These are phyloP conservation scores for Sciurus vulgaris DNA, from an alignment of 2,797 vertebrate species.

Conservation along the genomic window DNA sequence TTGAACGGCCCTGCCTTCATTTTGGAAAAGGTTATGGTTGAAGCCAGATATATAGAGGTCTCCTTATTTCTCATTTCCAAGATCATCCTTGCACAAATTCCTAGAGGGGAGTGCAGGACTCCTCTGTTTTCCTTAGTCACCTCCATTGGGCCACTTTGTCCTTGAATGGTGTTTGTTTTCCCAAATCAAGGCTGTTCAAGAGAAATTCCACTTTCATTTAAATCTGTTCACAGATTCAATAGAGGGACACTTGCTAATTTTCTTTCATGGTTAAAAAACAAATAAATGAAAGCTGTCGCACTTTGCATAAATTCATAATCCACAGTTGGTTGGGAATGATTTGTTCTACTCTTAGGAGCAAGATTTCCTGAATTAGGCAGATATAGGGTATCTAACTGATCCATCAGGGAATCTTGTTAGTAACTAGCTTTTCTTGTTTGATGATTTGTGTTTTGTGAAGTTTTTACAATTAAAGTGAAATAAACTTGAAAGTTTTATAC, in stretches of 20 bases:
- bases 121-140: slow-evolving; percentile 76
- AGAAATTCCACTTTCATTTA: slow-evolving; percentile 68
- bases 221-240: slow-evolving; percentile 70
- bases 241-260: slow-evolving; percentile 55
- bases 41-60: not conserved
- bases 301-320: slow-evolving; percentile 73
- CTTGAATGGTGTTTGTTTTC: slow-evolving; percentile 85
- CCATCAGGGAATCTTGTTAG: slow-evolving; percentile 86
- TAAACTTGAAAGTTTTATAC: slow-evolving; percentile 9
- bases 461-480: slow-evolving; percentile 86
- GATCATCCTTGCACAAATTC: slow-evolving; percentile 33
- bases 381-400: slow-evolving; percentile 84
- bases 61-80: slow-evolving; percentile 51
- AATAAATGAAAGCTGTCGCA: slow-evolving; percentile 63
- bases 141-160: slow-evolving; percentile 81
- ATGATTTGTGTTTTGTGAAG: slow-evolving; percentile 83
- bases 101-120: slow-evolving; percentile 66
- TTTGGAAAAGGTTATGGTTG: slow-evolving; percentile 69
- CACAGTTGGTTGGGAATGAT: slow-evolving; percentile 66
- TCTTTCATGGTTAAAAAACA: slow-evolving; percentile 75
- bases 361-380: slow-evolving; percentile 84
- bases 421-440: slow-evolving; percentile 86
- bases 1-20: slow-evolving; percentile 35
- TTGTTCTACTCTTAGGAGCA: slow-evolving; percentile 77
- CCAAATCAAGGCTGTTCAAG: slow-evolving; percentile 75